Conservation (phyloP, 1,140 invertebrate genomes). For the Armadillidium nasatum region DNA sequence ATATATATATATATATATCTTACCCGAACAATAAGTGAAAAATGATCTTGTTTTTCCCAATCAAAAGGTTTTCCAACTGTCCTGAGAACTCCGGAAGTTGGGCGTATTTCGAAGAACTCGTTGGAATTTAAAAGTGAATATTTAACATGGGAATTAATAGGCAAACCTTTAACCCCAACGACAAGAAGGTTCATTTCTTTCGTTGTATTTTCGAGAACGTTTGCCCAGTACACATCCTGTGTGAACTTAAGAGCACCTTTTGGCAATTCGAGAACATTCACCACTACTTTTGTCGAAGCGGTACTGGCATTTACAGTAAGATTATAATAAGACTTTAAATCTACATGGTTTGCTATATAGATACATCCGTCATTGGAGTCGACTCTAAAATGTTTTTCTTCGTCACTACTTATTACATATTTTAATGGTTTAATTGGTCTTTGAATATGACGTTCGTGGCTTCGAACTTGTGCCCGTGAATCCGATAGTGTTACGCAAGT, state of each 20-base stretch:
- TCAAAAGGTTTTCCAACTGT: conserved; percentile 78
- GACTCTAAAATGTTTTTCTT: conserved; percentile 69
- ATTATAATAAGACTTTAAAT: conserved; percentile 48
- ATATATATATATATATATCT: neutral
- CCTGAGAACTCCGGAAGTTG: conserved; percentile 66
- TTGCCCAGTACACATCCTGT: conserved; percentile 70
- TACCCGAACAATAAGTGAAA: conserved; percentile 62
- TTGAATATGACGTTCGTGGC: conserved; percentile 46
- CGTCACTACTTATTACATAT: conserved; percentile 59
- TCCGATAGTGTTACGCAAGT: conserved; percentile 65
- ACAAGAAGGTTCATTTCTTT: conserved; percentile 70
- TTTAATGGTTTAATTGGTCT: conserved; percentile 4
- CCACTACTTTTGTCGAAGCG: conserved; percentile 52
- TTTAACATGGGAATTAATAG: conserved; percentile 78
- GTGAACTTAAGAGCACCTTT: conserved; percentile 76
- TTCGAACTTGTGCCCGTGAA: conserved; percentile 23
- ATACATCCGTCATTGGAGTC: conserved; percentile 68
- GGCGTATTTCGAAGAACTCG: conserved; percentile 32
- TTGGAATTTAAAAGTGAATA: conserved; percentile 81
- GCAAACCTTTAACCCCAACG: conserved; percentile 76
- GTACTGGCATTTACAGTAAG: conserved; percentile 52
- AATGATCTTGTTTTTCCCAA: conserved; percentile 66
- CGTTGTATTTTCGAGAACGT: conserved; percentile 77
- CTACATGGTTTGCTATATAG: conserved; percentile 57
- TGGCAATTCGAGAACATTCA: conserved; percentile 63